Evolutionary conservation across 2,888 invertebrate species (phyloP), one percentile per base, ranked within the genome.

Genomic region (Priocnemis perturbator): DNA sequence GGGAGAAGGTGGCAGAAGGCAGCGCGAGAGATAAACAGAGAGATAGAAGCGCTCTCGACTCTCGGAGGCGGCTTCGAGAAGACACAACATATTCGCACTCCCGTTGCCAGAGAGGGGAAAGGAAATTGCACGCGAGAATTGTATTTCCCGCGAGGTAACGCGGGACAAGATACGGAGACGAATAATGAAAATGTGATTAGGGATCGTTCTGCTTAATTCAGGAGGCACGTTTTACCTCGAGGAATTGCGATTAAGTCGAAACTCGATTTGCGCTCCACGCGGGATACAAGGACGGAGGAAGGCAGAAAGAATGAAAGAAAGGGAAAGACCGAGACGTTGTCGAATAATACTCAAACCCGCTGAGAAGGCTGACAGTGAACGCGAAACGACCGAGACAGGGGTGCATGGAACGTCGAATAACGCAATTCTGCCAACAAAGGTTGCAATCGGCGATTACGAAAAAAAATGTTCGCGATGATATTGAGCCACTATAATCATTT

Each of bases 101-200:
- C 50, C 64, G 50, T 37, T 58, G 59, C 48, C 59, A 19, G 19
- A 14, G 61, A 26, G 58, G 59, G 50, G 50, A 50, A 14, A 50
- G 71, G 68, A 71, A 75, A 75, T 71, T 72, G 67, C 69, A 66
- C 62, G 67, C 60, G 70, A 67, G 75, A 70, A 76, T 76, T 71
- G 69, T 64, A 67, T 77, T 71, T 73, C 71, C 67, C 56, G 50
- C n/a, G 19, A 19, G 50, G 19, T 19, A 50, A 50, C 17, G 50
- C 7, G 17, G 4, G n/a, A 19, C 17, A 50, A 19, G 19, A 19
- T 50, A 17, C 17, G 17, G 5, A 17, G 50, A 19, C n/a, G 50
- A 50, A 19, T 59, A 62, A 68, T 48, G 60, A 59, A 52, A 72
- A 44, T 45, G 48, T 52, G 67, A 71, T 66, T 67, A 68, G 65